Evolutionary conservation across 2,797 vertebrate genomes (phyloP).

Genomic region (Lophius americanus): DNA sequence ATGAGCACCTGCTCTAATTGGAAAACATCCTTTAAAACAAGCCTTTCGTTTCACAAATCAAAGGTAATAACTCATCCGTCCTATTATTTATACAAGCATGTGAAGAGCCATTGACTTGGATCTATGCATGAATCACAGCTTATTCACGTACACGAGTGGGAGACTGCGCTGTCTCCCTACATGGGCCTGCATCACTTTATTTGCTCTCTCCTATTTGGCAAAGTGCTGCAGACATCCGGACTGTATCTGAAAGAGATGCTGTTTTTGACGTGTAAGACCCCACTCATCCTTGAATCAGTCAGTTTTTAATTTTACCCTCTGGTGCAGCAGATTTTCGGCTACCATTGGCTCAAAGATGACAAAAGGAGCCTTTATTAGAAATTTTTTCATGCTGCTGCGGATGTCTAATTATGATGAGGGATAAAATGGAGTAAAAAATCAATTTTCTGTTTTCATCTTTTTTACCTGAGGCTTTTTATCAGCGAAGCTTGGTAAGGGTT

Average conservation of each 20-base stretch:
- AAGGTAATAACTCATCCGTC: conserved; percentile 34
- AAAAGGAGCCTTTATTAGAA: not conserved
- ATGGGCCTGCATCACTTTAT: conserved; percentile 5
- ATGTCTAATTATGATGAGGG: no score
- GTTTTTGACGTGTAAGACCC: not conserved
- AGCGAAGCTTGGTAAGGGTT: no score
- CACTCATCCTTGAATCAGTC: conserved; percentile 8
- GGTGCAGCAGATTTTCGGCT: not conserved
- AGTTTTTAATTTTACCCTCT: conserved; percentile 3
- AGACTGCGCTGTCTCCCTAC: conserved; percentile 12
- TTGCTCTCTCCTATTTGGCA: conserved; percentile 7
- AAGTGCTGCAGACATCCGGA: conserved; percentile 7
- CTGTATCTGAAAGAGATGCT: not conserved
- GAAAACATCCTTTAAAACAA: conserved; percentile 29
- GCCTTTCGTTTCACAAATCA: conserved; percentile 40
- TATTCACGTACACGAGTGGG: conserved; percentile 33
- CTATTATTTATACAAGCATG: conserved; percentile 19
- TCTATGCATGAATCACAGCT: conserved; percentile 48
- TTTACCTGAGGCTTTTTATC: no score
- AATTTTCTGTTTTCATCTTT: no score
- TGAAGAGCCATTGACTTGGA: conserved; percentile 38
- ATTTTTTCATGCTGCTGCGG: not conserved
- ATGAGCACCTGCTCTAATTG: conserved; percentile 4
- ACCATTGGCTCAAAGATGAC: conserved; percentile 1
- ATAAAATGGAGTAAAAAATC: no score